These are phyloP conservation scores for Ptyas mucosa DNA, from an alignment of 2,113 vertebrate species.

Conservation along the genomic window DNA sequence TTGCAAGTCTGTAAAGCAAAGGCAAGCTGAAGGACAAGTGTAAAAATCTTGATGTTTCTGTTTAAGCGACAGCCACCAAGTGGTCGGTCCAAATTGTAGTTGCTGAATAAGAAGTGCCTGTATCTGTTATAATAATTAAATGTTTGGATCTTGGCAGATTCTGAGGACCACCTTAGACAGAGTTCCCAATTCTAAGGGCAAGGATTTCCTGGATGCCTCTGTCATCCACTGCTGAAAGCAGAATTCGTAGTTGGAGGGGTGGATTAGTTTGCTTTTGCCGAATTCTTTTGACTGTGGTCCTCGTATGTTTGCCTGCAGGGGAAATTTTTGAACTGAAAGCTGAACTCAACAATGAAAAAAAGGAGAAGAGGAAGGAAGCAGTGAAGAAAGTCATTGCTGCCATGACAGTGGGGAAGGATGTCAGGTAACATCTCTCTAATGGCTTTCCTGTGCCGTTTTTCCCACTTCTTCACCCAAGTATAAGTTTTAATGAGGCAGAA, in stretches of 20 bases:
- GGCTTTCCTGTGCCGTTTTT: background rate
- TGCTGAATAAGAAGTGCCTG: background rate
- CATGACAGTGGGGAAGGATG: conserved; percentile 94
- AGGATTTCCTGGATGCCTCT: background rate
- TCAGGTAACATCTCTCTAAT: conserved; percentile 74
- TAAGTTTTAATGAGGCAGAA: background rate
- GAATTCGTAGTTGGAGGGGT: background rate
- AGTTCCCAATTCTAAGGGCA: background rate
- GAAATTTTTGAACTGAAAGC: conserved; percentile 96
- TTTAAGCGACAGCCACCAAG: background rate
- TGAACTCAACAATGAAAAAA: conserved; percentile 94
- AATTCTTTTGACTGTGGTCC: background rate
- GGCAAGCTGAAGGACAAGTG: background rate
- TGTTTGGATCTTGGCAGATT: background rate
- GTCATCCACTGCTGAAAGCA: background rate
- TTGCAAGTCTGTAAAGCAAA: background rate
- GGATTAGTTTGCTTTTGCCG: background rate
- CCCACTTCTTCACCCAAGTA: background rate
- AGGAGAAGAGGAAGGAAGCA: conserved; percentile 91
- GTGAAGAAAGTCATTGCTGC: conserved; percentile 94
- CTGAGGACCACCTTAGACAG: background rate
- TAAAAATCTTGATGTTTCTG: background rate
- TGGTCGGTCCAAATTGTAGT: background rate
- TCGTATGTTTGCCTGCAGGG: conserved; percentile 66
- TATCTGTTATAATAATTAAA: background rate